A percentile compares a stretch with the other conserved stretches of the same genome.
Evolutionary conservation across 2,797 vertebrate genomes (phyloP).

Genomic region (Margarornis squamiger): DNA sequence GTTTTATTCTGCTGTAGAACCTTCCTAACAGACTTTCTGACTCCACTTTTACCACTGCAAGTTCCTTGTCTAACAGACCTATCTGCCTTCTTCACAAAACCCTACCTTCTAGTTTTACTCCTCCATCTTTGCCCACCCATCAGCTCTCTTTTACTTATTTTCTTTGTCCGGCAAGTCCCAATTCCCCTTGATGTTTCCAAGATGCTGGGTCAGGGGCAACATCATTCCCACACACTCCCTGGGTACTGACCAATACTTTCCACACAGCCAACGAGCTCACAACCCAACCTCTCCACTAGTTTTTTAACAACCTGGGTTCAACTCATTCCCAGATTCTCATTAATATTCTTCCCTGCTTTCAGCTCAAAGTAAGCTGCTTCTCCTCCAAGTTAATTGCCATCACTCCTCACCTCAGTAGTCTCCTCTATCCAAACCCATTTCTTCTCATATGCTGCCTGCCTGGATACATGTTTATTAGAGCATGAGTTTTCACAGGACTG

Average conservation of each 20-base stretch:
- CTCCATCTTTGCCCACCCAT: background rate
- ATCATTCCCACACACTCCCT: background rate
- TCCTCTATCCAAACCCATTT: background rate
- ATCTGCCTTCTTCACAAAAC: background rate
- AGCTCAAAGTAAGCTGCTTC: background rate
- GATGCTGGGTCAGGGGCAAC: background rate
- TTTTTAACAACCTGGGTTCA: background rate
- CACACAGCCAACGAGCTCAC: background rate
- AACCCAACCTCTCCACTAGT: background rate
- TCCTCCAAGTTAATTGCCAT: background rate
- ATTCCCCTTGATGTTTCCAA: background rate
- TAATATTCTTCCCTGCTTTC: background rate
- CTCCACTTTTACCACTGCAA: background rate
- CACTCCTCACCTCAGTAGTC: background rate
- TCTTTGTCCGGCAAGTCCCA: background rate
- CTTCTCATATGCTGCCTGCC: background rate
- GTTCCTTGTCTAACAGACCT: background rate
- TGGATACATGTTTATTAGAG: conserved; percentile 1
- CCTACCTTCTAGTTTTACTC: background rate
- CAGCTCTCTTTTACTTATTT: background rate
- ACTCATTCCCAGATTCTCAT: background rate
- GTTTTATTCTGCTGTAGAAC: background rate
- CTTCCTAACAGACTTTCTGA: background rate
- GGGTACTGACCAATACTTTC: background rate
- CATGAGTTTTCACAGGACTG: background rate